Evolutionary conservation across 2,113 vertebrate species (phyloP), one percentile per base, ranked within the genome.

Genomic region (Pyrgilauda ruficollis): DNA sequence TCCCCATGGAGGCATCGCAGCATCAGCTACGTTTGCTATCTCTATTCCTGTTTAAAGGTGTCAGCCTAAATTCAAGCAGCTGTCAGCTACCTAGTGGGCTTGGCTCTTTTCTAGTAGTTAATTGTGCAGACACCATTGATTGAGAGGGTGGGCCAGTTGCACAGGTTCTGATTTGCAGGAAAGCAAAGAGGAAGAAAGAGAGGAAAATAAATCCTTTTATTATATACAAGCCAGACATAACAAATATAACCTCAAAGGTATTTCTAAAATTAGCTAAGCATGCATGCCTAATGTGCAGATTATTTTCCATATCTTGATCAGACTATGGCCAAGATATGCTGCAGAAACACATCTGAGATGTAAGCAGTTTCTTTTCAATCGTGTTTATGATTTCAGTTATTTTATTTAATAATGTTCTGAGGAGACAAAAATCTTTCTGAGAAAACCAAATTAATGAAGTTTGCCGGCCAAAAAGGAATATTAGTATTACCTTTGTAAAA

Each of bases 41-140:
- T 87, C 87, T 96, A 85, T 96, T 95, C 85, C 89, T 95, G 88
- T 94, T 91, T 96, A 86, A 92, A 97, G 95, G 93, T 96, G 93
- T 87, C 83, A 96, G 93, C 96, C 83, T 96, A 95, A 94, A 87
- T 90, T 91, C 88, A 96, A 97, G 91, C 85, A 96, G 94, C 81
- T 97, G 92, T 93, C 86, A 87, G 87, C 84, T 84, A 84, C 91
- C 77, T 87, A 96, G 88, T 80, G 93, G 67, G 69, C 66, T 90
- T 93, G 79, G 73, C 84, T 97, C 85, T 93, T 93, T 82, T 47
- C 89, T 96, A 70, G 52, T 46, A 85, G 87, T 69, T 91, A 96
- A 75, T 94, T 96, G 80, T 80, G 82, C 88, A 96, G 75, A 96
- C 79, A 83, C 70, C 90, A 90, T 80, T 94, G 89, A 96, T 55